Conservation (phyloP, 2,888 invertebrate species). For the Bugulina stolonifera region DNA sequence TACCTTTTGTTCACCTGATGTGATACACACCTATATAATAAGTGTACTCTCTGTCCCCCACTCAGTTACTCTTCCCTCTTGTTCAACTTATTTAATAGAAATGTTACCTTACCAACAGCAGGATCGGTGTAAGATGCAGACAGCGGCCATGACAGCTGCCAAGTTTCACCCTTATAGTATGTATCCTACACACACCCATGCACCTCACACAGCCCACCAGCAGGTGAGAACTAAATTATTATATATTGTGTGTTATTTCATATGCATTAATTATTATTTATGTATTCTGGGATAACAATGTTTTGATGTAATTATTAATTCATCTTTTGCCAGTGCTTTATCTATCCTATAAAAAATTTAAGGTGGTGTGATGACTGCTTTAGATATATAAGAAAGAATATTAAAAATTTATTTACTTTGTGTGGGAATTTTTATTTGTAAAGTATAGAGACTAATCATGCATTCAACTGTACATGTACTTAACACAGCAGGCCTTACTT, state of each 20-base stretch:
- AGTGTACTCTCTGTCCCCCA: too few relatives aligned
- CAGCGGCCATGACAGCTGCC: conserved; percentile 17
- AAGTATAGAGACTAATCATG: too few relatives aligned
- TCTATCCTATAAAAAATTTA: not conserved
- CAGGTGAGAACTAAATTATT: not conserved
- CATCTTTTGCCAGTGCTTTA: not conserved
- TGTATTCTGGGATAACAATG: not conserved
- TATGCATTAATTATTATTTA: not conserved
- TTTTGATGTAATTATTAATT: not conserved
- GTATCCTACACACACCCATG: not conserved
- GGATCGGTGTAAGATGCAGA: not conserved
- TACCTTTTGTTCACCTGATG: too few relatives aligned
- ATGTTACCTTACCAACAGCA: not conserved
- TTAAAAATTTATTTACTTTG: not conserved
- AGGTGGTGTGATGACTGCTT: too few relatives aligned
- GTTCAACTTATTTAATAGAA: not conserved
- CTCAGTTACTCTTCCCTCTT: not conserved
- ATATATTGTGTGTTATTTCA: too few relatives aligned
- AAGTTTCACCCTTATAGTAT: not conserved
- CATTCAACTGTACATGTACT: too few relatives aligned
- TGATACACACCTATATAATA: too few relatives aligned
- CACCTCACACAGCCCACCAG: not conserved
- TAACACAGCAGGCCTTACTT: too few relatives aligned
- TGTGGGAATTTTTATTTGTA: too few relatives aligned
- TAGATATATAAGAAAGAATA: too few relatives aligned